phyloP scores from a whole-genome alignment of 64 coral and sea anemone species.

The Exaiptasia diaphana region DNA sequence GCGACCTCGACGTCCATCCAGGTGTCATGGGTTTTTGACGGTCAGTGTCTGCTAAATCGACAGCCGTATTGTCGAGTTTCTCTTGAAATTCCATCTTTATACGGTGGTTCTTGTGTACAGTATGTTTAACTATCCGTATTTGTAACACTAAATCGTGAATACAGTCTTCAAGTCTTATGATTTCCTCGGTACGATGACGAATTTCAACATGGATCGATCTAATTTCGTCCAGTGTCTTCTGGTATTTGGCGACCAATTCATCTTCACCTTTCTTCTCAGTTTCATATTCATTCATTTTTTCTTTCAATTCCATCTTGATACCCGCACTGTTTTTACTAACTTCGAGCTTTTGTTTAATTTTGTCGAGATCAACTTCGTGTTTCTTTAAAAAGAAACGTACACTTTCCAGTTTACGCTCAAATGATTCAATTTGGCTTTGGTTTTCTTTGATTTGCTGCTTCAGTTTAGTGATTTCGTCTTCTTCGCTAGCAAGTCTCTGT shows the following conservation, averaged over 20 bases:
- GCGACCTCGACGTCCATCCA: background rate
- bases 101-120: slow-evolving; percentile 54
- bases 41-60: slow-evolving; percentile 67
- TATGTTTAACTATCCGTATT: slow-evolving; percentile 53
- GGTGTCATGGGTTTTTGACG: slow-evolving; percentile 70
- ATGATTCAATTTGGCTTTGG: slow-evolving; percentile 44
- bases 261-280: slow-evolving; percentile 63
- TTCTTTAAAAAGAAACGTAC: slow-evolving; percentile 79
- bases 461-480: slow-evolving; percentile 63
- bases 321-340: slow-evolving; percentile 39
- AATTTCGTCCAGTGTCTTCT: slow-evolving; percentile 60
- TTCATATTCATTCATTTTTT: slow-evolving; percentile 63
- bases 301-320: slow-evolving; percentile 70
- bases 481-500: slow-evolving; percentile 56
- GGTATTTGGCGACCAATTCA: slow-evolving; percentile 58
- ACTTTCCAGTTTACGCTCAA: slow-evolving; percentile 71
- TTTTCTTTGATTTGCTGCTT: slow-evolving; percentile 75
- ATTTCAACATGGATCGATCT: slow-evolving; percentile 79
- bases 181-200: slow-evolving; percentile 57
- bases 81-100: slow-evolving; percentile 62
- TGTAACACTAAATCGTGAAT: slow-evolving; percentile 80
- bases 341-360: slow-evolving; percentile 55
- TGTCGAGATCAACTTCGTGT: slow-evolving; percentile 67
- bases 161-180: slow-evolving; percentile 58
- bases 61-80: slow-evolving; percentile 51